phyloP scores from a whole-genome alignment of 2,888 invertebrate genomes.

The Cynaeus angustus region DNA sequence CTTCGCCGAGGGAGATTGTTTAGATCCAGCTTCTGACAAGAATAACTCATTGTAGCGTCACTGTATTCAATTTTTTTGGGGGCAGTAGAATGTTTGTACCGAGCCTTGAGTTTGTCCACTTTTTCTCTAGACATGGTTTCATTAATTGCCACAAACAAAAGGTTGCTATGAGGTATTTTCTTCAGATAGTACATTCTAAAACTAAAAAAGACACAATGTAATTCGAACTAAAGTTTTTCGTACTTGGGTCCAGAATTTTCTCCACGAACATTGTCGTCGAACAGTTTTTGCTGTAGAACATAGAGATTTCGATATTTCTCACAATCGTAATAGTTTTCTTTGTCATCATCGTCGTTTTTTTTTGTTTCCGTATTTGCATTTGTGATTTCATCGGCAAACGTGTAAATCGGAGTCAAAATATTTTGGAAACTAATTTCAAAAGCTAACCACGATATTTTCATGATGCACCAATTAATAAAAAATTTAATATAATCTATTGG shows the following conservation, averaged over 20 bases:
- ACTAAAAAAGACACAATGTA: conserved; percentile 34
- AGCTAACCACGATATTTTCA: conserved; percentile 68
- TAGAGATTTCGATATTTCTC: conserved; percentile 64
- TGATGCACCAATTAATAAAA: conserved; percentile 71
- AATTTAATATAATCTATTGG: conserved; percentile 64
- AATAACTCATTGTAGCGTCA: conserved; percentile 74
- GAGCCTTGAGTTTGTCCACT: conserved; percentile 52
- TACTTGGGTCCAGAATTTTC: conserved; percentile 30
- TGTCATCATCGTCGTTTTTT: conserved; percentile 63
- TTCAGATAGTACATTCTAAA: conserved; percentile 80
- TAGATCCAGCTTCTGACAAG: conserved; percentile 85
- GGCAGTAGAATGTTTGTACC: conserved; percentile 70
- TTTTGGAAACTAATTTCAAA: conserved; percentile 63
- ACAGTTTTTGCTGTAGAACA: conserved; percentile 56
- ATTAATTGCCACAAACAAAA: conserved; percentile 84
- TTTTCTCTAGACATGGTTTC: conserved; percentile 47
- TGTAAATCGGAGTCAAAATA: conserved; percentile 56
- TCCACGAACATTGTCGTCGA: conserved; percentile 49
- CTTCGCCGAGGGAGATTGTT: conserved; percentile 80
- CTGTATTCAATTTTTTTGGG: conserved; percentile 73
- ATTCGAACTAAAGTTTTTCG: background rate
- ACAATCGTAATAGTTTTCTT: conserved; percentile 65
- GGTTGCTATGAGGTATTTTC: conserved; percentile 84
- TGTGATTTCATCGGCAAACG: conserved; percentile 52
- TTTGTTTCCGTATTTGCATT: background rate